Percentiles rank a stretch among this genome's conserved stretches.
Conservation (phyloP, 2,113 vertebrate species). For the Conger conger region DNA sequence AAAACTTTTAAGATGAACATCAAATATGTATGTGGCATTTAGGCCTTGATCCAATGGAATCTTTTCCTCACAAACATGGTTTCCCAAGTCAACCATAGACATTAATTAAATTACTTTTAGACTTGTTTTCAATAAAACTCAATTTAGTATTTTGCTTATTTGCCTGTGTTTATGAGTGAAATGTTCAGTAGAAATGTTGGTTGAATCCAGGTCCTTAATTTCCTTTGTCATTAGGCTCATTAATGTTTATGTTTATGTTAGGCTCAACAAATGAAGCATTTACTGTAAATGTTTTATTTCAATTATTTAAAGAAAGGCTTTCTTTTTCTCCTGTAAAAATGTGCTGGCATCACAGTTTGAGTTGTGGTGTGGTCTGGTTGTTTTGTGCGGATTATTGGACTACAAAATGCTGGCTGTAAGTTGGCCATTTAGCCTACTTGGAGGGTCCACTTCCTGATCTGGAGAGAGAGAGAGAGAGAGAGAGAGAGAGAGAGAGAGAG, state of each 20-base stretch:
- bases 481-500: neutral
- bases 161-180: neutral
- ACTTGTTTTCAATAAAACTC: neutral
- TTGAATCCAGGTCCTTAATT: neutral
- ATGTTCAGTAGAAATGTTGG: neutral
- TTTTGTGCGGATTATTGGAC: slow-evolving; percentile 28
- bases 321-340: neutral
- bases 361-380: neutral
- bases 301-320: no score
- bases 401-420: slow-evolving; percentile 13
- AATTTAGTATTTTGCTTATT: no score
- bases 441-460: neutral
- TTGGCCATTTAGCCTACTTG: neutral
- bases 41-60: neutral
- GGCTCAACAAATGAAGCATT: neutral
- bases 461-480: neutral
- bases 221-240: neutral
- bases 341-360: neutral
- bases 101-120: neutral
- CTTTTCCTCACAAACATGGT: neutral
- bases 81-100: neutral
- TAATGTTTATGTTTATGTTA: no score
- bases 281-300: neutral
- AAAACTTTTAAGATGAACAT: neutral
- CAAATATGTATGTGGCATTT: no score